These are phyloP conservation scores for Copidosoma floridanum DNA, from an alignment of 1,140 invertebrate genomes.

Conservation along the genomic window DNA sequence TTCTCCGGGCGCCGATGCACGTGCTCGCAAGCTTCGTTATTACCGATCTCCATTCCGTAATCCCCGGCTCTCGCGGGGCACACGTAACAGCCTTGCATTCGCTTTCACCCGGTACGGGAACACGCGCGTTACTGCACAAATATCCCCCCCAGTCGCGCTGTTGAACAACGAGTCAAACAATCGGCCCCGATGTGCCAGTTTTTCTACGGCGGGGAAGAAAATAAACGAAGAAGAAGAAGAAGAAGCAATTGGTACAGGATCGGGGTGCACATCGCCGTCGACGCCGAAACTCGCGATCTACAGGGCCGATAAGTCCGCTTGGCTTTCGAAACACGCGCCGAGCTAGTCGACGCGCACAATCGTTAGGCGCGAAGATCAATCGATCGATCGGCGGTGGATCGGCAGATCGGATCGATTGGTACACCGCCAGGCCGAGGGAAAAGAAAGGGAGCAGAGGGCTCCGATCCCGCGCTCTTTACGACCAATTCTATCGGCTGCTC, in stretches of 20 bases:
- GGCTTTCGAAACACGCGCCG: not conserved
- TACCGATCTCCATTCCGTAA: constrained; percentile 8
- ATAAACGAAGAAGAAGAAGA: not conserved
- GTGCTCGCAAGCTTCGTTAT: not conserved
- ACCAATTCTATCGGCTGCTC: too few species aligned
- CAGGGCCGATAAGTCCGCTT: not conserved
- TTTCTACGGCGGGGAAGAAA: too few species aligned
- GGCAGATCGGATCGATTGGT: not conserved
- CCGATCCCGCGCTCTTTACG: too few species aligned
- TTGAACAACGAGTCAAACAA: not conserved
- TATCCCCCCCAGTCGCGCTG: too few species aligned
- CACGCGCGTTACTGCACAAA: not conserved
- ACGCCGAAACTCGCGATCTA: constrained; percentile 1
- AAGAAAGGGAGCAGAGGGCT: not conserved
- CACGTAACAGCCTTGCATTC: not conserved
- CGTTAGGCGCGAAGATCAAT: not conserved
- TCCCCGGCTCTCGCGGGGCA: not conserved
- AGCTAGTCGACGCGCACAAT: too few species aligned
- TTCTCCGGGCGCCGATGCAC: too few species aligned
- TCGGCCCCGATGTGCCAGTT: too few species aligned
- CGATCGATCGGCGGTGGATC: not conserved
- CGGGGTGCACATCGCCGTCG: too few species aligned
- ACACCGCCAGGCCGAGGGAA: not conserved
- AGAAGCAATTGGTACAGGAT: too few species aligned
- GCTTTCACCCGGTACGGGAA: not conserved